Evolutionary conservation across 2,888 invertebrate species (phyloP).

Genomic region (Nezara viridula): DNA sequence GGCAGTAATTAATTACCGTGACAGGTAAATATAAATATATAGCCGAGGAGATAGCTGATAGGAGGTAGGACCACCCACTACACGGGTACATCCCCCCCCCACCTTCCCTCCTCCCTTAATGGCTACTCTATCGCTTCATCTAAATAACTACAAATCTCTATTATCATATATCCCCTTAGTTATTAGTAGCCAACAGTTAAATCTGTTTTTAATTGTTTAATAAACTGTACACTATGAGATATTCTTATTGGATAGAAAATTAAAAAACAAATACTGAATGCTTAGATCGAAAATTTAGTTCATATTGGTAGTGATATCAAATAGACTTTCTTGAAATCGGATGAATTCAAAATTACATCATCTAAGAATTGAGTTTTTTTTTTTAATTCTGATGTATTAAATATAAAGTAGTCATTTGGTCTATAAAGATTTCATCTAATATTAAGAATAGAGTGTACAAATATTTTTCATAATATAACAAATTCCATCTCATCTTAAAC

Average conservation of each 20-base stretch:
- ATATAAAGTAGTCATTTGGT: too few species aligned
- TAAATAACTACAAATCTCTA: conserved; percentile 16
- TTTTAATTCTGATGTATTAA: too few species aligned
- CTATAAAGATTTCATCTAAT: too few species aligned
- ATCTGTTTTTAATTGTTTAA: not conserved
- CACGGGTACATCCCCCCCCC: not conserved
- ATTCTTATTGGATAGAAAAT: not conserved
- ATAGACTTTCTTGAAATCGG: too few species aligned
- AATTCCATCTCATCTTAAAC: too few species aligned
- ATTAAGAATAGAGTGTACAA: too few species aligned
- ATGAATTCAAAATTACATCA: too few species aligned
- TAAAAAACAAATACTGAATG: too few species aligned
- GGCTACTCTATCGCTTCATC: not conserved
- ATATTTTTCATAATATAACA: too few species aligned
- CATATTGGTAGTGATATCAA: too few species aligned
- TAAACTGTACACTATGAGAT: not conserved
- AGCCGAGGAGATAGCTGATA: not conserved
- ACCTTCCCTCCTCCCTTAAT: not conserved
- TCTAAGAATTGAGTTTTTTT: too few species aligned
- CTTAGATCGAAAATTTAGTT: too few species aligned
- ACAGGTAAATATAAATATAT: not conserved
- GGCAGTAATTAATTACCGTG: not conserved
- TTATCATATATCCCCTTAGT: not conserved
- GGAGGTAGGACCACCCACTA: not conserved
- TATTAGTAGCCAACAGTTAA: not conserved